Evolutionary conservation across 2,888 invertebrate genomes (phyloP).

Genomic region (Pristionchus mayeri): DNA sequence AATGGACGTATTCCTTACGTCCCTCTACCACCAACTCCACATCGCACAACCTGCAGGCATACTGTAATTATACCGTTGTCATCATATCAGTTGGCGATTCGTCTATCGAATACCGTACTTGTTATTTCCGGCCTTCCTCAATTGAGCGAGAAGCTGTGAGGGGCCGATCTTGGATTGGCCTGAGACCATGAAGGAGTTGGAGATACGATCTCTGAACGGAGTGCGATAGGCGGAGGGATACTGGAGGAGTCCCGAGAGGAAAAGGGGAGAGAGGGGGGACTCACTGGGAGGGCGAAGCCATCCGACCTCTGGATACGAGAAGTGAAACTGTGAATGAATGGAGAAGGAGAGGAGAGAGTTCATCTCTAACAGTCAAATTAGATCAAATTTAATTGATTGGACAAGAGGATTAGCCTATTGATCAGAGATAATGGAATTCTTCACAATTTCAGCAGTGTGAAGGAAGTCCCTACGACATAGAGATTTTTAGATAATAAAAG

Average conservation of each 20-base stretch:
- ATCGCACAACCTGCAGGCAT: constrained; percentile 24
- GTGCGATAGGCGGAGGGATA: not conserved
- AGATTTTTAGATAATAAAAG: no score
- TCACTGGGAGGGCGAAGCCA: constrained; percentile 13
- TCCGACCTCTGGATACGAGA: constrained; percentile 25
- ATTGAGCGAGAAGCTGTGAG: constrained; percentile 15
- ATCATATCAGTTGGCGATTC: not conserved
- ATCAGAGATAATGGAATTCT: no score
- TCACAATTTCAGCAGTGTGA: no score
- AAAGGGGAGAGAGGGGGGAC: not conserved
- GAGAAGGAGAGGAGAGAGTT: not conserved
- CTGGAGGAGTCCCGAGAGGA: not conserved
- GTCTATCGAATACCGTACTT: constrained; percentile 24
- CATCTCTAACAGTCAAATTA: not conserved
- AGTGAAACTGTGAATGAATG: constrained; percentile 17
- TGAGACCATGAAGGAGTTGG: constrained; percentile 16
- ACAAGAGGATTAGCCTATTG: not conserved
- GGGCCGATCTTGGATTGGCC: not conserved
- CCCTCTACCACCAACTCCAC: constrained; percentile 32
- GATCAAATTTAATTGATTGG: not conserved
- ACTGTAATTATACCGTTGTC: not conserved
- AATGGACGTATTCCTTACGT: constrained; percentile 34
- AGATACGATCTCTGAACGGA: not conserved
- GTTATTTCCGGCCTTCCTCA: constrained; percentile 31
- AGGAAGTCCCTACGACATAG: no score